Evolutionary conservation across 2,797 vertebrate species (phyloP), one percentile per base, ranked within the genome.

Genomic region (Valencia hispanica): DNA sequence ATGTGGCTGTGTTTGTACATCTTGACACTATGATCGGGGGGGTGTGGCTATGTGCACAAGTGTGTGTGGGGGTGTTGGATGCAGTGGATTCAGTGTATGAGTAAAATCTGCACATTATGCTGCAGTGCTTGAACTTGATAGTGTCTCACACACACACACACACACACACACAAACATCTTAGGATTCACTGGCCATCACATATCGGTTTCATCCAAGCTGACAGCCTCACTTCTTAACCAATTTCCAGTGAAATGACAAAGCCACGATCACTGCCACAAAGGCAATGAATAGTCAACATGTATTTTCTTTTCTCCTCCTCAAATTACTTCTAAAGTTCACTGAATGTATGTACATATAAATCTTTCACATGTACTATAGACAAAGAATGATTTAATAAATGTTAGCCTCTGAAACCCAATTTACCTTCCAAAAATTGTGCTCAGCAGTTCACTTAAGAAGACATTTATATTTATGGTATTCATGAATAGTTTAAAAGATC

Each of bases 1-100:
- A 89, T 91, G 86, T 63, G 88, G 87, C 86, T 87, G 85, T 82
- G n/a, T 81, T 87, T 63, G 74, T 82, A 89, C 83, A 86, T 89
- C 84, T 80, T 84, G 83, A 87, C 83, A 83, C 51, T 75, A n/a
- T 2, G 36, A 32, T 22, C 3, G n/a, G 25, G 72, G 4, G 73
- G 50, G 69, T 53, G 55, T 25, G 32, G 30, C 34, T 48, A 22
- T 25, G 25, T 9, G 11, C 0, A 4, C 1, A 27, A 14, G 22
- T 3, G 17, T 41, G 27, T 48, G 61, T 68, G 74, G 22, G 48
- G 48, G 20, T 25, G 74, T 20, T 39, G 57, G 50, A n/a, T 17
- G 55, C n/a, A 30, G 57, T 32, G 43, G 34, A 17, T 84, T 72
- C 51, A 69, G 63, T 75, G 79, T 43, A 78, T 4, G 39, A 71